Evolutionary conservation across 2,888 invertebrate genomes (phyloP).

Genomic region (Papilio elwesi): DNA sequence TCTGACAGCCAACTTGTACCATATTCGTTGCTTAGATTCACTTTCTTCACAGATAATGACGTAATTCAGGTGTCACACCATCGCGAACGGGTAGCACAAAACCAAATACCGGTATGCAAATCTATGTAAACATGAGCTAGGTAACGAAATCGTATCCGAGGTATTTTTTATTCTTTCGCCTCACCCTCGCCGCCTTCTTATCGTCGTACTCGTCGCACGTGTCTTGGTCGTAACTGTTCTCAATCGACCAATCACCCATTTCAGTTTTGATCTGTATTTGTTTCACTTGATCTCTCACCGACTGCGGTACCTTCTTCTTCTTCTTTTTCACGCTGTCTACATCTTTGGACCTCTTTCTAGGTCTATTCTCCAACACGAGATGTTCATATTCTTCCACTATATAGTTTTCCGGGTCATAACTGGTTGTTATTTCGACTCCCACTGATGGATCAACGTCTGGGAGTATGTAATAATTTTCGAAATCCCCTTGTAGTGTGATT

Average conservation of each 20-base stretch:
- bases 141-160: conserved; percentile 77
- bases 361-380: conserved; percentile 67
- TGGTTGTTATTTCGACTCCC: conserved; percentile 75
- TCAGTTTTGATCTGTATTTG: conserved; percentile 54
- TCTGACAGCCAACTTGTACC: no score
- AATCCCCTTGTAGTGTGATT: conserved; percentile 72
- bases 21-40: no score
- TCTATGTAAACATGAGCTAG: conserved; percentile 46
- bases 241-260: conserved; percentile 69
- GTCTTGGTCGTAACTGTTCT: conserved; percentile 69
- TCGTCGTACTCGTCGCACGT: conserved; percentile 67
- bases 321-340: conserved; percentile 49
- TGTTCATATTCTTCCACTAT: conserved; percentile 75
- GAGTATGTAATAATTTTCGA: conserved; percentile 77
- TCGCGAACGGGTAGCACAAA: background rate
- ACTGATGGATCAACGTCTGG: conserved; percentile 77
- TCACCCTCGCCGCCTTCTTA: conserved; percentile 66
- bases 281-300: conserved; percentile 54
- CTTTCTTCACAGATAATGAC: no score
- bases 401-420: conserved; percentile 75
- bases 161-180: conserved; percentile 81
- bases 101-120: background rate
- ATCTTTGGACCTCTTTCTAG: conserved; percentile 62
- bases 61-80: no score
- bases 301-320: conserved; percentile 56